Evolutionary conservation across 2,888 invertebrate genomes (phyloP).

Genomic region (Parnassius mnemosyne): DNA sequence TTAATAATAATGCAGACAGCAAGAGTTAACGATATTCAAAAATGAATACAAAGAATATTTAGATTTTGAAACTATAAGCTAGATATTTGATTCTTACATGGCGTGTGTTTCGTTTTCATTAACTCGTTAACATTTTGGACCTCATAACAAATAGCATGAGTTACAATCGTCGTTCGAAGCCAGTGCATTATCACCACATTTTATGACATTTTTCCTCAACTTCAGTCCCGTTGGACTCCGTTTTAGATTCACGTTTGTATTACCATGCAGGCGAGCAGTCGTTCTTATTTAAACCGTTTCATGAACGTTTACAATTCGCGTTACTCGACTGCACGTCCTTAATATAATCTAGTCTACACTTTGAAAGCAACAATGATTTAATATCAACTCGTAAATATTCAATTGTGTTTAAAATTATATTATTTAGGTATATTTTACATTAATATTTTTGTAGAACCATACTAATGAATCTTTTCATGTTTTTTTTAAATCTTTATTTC

Average conservation of each 20-base stretch:
- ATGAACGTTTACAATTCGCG: slow-evolving; percentile 8
- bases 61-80: no score
- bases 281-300: slow-evolving; percentile 36
- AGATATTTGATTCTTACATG: slow-evolving; percentile 19
- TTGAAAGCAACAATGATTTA: slow-evolving; percentile 48
- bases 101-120: slow-evolving; percentile 42
- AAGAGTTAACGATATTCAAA: no score
- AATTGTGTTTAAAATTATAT: not conserved
- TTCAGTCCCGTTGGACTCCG: slow-evolving; percentile 47
- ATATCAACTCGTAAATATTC: not conserved
- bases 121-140: slow-evolving; percentile 49
- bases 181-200: slow-evolving; percentile 54
- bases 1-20: no score
- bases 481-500: slow-evolving; percentile 13
- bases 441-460: not conserved
- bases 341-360: slow-evolving; percentile 66
- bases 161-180: slow-evolving; percentile 44
- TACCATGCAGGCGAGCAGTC: slow-evolving; percentile 66
- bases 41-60: no score
- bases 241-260: slow-evolving; percentile 42
- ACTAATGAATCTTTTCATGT: not conserved
- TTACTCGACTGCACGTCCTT: slow-evolving; percentile 65
- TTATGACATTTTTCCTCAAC: slow-evolving; percentile 53
- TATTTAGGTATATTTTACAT: not conserved
- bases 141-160: slow-evolving; percentile 63